Evolutionary conservation across 2,888 invertebrate genomes (phyloP), one percentile per base, ranked within the genome.

Genomic region (Hartigia nigra): DNA sequence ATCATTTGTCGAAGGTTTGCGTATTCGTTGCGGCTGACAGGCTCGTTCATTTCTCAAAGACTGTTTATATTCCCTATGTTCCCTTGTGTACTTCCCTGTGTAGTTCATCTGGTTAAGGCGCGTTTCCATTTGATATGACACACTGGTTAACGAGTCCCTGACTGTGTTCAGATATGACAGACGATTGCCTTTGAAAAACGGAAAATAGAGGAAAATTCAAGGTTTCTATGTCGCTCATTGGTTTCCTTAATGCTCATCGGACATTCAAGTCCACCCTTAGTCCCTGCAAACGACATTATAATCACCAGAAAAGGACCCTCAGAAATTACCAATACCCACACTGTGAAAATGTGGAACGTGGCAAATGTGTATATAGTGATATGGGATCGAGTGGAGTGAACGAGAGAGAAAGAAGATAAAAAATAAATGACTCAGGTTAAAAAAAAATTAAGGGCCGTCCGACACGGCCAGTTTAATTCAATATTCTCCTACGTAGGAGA

Each of bases 391-490:
- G 55, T 9, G 23, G 23, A 55, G 23, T 55, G 23, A n/a, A n/a
- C n/a, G n/a, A n/a, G n/a, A 34, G 34, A 55, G 55, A 23, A 9
- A 5, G 23, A 23, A 55, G 55, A 55, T 55, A 55, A 55, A 55
- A 55, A 55, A 55, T 9, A 55, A 55, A 55, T 55, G 55, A 9
- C 9, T 55, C 23, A 55, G 55, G 55, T 55, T 55, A 55, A 55
- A 55, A 55, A 39, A 55, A 55, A 55, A 39, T 39, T 39, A 39
- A 34, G 34, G 72, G 72, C 32, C 72, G 23, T 72, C 72, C 79
- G 86, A 86, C 84, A 84, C 84, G 86, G 84, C 82, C 84, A 85
- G 87, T 88, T 88, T 87, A 87, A 87, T 88, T 86, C 86, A 82
- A 88, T 88, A 86, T 86, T 85, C 84, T 80, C 36, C 34, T 31